Evolutionary conservation across 2,797 vertebrate genomes (phyloP).

Genomic region (Sylvilagus floridanus): DNA sequence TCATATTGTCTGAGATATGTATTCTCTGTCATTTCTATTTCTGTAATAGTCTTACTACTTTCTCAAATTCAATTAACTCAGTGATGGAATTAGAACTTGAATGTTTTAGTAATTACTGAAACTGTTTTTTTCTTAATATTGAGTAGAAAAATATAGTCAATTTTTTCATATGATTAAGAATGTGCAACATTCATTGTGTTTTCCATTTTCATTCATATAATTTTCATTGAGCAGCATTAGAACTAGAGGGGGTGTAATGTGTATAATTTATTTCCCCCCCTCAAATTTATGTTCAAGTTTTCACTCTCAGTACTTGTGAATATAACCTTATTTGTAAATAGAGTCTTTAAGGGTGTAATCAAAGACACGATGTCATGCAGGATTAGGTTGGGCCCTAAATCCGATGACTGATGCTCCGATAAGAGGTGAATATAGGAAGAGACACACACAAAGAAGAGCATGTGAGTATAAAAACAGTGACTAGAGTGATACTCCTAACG

Average conservation of each 20-base stretch:
- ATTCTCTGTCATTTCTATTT: background rate
- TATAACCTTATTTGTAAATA: background rate
- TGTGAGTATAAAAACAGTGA: background rate
- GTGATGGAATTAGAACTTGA: background rate
- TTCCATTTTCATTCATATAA: background rate
- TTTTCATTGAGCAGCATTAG: background rate
- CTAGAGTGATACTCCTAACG: background rate
- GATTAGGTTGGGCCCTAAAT: background rate
- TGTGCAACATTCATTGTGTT: background rate
- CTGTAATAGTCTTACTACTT: background rate
- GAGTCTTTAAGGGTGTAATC: background rate
- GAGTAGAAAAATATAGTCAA: background rate
- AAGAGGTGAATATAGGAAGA: background rate
- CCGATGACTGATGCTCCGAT: background rate
- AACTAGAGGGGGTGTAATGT: background rate
- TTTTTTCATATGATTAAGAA: background rate
- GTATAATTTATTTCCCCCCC: background rate
- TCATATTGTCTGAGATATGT: background rate
- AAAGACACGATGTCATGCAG: background rate
- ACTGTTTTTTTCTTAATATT: background rate
- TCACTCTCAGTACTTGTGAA: background rate
- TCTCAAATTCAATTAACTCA: background rate
- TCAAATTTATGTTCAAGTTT: background rate
- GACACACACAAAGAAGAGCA: background rate
- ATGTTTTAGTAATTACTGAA: background rate